Evolutionary conservation across 1,140 invertebrate genomes (phyloP), one percentile per base, ranked within the genome.

Genomic region (Philaenus spumarius): DNA sequence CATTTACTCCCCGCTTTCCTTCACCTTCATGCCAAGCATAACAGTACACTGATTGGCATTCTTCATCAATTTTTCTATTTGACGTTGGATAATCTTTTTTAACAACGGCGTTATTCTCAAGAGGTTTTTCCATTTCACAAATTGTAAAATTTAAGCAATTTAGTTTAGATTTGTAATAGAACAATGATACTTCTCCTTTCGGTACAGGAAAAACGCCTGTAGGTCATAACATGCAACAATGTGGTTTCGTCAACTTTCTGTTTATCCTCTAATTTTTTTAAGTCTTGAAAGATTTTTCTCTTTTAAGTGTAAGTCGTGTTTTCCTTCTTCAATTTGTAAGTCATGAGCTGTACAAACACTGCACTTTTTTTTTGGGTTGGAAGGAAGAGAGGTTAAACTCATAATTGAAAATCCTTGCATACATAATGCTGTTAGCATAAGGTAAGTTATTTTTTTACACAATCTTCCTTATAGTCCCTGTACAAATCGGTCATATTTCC

Each of bases 41-140:
- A 14, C 69, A 69, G 57, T 77, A 76, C 66, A 74, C 72, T 47
- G 70, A 73, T 14, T 71, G 66, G 2, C 69, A 72, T 45, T 72
- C 65, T 23, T 71, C 68, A 17, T 62, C 75, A 43, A 71, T 60
- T 1, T 61, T 63, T 64, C 78, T 75, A 64, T 72, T 64, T 73
- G 75, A 78, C 22, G 75, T 64, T 59, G 69, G 74, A 56, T 73
- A 75, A 48, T 62, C 54, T 5, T 62, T 67, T 53, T 53, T 39
- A 19, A 17, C 42, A n/a, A n/a, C n/a, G n/a, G n/a, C 12, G 24
- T 40, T 57, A 61, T 40, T 3, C 67, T 14, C 12, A 67, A 24
- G 51, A 40, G 65, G 14, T 67, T 47, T 4, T 66, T 68, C n/a
- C 65, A 64, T 50, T 68, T n/a, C n/a, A n/a, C n/a, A n/a, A n/a